Percentiles rank a stretch among this genome's conserved stretches.
Conservation (phyloP, 2,797 vertebrate genomes). For the Mus spretus region DNA sequence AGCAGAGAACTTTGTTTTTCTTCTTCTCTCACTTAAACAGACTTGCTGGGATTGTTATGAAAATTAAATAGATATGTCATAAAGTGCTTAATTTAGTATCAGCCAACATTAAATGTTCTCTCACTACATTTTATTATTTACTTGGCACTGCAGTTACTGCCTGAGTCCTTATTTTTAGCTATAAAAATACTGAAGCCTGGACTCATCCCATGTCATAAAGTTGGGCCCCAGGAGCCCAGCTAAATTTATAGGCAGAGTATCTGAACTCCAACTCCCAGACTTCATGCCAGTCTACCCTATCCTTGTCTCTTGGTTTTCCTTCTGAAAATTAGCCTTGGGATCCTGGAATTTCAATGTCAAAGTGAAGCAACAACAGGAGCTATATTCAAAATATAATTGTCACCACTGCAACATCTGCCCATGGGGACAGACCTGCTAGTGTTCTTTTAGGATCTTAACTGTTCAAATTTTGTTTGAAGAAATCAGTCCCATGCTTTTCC, state of each 20-base stretch:
- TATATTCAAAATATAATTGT: background rate
- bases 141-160: background rate
- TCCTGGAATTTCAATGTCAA: background rate
- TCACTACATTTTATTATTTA: background rate
- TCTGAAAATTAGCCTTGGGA: background rate
- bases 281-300: background rate
- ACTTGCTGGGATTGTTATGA: background rate
- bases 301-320: background rate
- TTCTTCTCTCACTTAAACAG: background rate
- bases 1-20: no score
- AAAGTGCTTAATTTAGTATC: background rate
- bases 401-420: background rate
- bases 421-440: constrained; percentile 19
- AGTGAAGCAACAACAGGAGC: background rate
- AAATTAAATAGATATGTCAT: background rate
- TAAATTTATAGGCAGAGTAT: background rate
- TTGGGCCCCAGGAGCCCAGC: background rate
- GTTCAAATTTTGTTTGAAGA: constrained; percentile 68
- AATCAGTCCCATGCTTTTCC: constrained; percentile 72
- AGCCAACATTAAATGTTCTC: background rate
- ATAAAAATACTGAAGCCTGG: background rate
- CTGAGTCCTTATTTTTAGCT: constrained; percentile 22
- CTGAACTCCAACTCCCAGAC: background rate
- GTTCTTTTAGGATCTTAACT: constrained; percentile 1
- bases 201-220: background rate